A percentile compares a stretch with the other conserved stretches of the same genome.
Conservation (phyloP, 2,113 vertebrate genomes). For the Gymnogyps californianus region DNA sequence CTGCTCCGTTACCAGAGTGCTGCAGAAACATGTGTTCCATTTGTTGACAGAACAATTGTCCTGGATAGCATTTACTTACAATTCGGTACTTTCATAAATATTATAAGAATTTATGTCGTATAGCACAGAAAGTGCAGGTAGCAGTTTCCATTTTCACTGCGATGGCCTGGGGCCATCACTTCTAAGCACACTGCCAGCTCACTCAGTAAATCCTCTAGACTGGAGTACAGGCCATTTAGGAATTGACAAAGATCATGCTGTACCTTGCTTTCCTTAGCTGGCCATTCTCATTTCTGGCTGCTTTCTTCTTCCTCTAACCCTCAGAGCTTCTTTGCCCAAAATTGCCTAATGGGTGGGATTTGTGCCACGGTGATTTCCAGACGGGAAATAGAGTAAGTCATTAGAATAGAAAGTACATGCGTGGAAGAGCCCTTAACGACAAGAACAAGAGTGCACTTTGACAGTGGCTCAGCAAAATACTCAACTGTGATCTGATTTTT, state of each 20-base stretch:
- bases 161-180: neutral
- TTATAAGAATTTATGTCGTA: neutral
- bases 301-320: neutral
- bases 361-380: neutral
- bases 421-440: neutral
- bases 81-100: neutral
- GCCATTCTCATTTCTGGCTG: neutral
- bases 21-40: slow-evolving; percentile 11
- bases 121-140: neutral
- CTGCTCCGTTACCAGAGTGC: neutral
- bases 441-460: neutral
- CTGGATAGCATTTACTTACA: neutral
- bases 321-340: neutral
- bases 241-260: neutral
- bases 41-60: slow-evolving; percentile 33
- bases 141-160: neutral
- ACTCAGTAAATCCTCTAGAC: neutral
- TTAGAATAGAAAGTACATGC: neutral
- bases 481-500: neutral
- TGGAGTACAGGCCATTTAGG: neutral
- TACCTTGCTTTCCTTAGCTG: neutral
- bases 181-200: neutral
- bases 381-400: neutral
- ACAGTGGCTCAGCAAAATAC: neutral
- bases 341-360: neutral